Evolutionary conservation across 2,888 invertebrate genomes (phyloP).

Genomic region (Agonopterix alstromeriana): DNA sequence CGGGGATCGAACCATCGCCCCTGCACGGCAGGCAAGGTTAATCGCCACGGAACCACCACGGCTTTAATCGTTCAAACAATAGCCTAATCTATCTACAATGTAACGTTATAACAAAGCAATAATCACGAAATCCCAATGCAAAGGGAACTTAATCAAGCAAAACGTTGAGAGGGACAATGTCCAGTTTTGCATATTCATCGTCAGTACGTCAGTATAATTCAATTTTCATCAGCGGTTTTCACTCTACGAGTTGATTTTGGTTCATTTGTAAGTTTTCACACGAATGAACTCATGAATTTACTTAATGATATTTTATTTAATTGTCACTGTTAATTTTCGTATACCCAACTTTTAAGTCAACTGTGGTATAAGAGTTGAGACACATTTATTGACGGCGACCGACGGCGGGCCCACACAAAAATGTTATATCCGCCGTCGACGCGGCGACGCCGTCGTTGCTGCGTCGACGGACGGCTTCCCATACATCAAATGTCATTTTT

Average conservation of each 20-base stretch:
- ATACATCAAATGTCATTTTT: too few relatives aligned
- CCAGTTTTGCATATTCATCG: conserved; percentile 65
- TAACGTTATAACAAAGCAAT: conserved; percentile 33
- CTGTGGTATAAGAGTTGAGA: too few relatives aligned
- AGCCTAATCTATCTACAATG: conserved; percentile 18
- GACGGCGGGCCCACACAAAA: too few relatives aligned
- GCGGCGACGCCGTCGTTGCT: too few relatives aligned
- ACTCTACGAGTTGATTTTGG: conserved; percentile 58
- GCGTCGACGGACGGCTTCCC: too few relatives aligned
- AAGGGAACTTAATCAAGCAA: conserved; percentile 29
- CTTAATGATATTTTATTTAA: conserved; percentile 21
- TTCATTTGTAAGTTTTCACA: conserved; percentile 54
- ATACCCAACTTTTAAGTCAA: too few relatives aligned
- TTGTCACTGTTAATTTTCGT: background rate
- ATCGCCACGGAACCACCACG: too few relatives aligned
- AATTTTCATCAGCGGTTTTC: conserved; percentile 59
- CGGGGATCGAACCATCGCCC: too few relatives aligned
- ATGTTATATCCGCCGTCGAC: too few relatives aligned
- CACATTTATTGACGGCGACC: too few relatives aligned
- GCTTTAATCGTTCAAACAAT: conserved; percentile 12
- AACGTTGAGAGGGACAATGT: conserved; percentile 40
- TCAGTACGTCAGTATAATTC: conserved; percentile 55
- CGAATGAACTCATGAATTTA: conserved; percentile 36
- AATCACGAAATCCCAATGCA: too few relatives aligned
- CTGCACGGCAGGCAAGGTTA: too few relatives aligned